Base-by-base conservation (phyloP, 2,797 vertebrate species). In the Fringilla coelebs region DNA sequence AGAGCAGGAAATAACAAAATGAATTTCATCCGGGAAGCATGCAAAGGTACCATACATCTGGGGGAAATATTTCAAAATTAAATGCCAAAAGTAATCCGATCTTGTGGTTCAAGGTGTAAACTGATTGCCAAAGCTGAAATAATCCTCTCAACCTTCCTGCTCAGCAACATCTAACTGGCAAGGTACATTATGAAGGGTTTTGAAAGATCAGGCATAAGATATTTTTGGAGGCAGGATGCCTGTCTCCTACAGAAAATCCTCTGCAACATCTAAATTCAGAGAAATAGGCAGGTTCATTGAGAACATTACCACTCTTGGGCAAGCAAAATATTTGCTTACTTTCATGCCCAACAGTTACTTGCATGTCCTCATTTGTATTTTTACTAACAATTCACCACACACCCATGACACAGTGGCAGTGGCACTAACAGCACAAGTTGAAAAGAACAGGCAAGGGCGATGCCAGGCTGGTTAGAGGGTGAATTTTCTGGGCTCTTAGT, bases 51-150 rank as follows among this genome's bases (percentile, higher is more conserved):
- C 1, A 10, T 89, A 94, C 95, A 91, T 93, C 78, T 94, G 95
- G 91, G 94, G 85, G 20, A 96, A 94, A 92, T 96, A 95, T 94
- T 95, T 96, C 67, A 93, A 94, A 94, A 94, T 93, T 94, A 94
- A 97, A 96, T 89, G 95, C 89, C 89, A 94, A 94, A 92, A 73
- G 85, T 96, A 95, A 96, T 95, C 86, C 4, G 21, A 95, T 95
- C 90, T 80, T 67, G 83, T 89, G 90, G 84, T 82, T 92, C 62
- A 95, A 94, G 86, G 96, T 96, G 92, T 85, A 91, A 97, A 95
- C 83, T 85, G 90, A 95, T 96, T 88, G 91, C 89, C 83, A 93
- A 87, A 95, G 94, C 85, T 90, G 93, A 96, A 97, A 91, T 93
- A 94, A 95, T 94, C 92, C 94, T 82, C 92, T 85, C 94, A 88